phyloP scores from a whole-genome alignment of 2,113 vertebrate genomes.

The Clupea harengus region DNA sequence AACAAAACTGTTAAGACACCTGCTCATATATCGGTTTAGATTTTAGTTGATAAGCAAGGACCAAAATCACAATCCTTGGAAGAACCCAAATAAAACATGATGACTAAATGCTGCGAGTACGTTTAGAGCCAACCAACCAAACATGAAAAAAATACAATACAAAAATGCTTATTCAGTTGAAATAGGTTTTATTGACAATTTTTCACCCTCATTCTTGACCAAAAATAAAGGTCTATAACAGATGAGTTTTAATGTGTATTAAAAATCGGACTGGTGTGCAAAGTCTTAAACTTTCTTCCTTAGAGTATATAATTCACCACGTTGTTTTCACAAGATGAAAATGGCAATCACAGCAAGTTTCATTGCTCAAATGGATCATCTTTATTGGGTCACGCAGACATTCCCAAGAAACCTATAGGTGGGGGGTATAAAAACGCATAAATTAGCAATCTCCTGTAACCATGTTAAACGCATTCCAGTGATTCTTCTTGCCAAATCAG shows the following conservation, averaged over 20 bases:
- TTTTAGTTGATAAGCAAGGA: neutral
- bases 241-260: neutral
- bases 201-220: neutral
- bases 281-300: neutral
- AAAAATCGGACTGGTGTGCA: neutral
- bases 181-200: neutral
- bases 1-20: neutral
- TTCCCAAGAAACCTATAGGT: neutral
- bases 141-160: too few species aligned
- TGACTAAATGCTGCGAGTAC: neutral
- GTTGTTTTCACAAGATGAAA: neutral
- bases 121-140: too few species aligned
- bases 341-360: neutral
- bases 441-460: neutral
- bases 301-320: too few species aligned
- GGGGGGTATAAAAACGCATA: neutral
- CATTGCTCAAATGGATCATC: neutral
- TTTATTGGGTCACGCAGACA: neutral
- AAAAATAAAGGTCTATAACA: neutral
- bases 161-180: neutral
- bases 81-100: neutral
- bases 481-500: conserved; percentile 42
- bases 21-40: neutral
- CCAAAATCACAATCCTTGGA: neutral
- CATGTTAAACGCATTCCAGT: neutral